Evolutionary conservation across 2,888 invertebrate species (phyloP), one percentile per base, ranked within the genome.

Genomic region (Oxyteleia sp.): DNA sequence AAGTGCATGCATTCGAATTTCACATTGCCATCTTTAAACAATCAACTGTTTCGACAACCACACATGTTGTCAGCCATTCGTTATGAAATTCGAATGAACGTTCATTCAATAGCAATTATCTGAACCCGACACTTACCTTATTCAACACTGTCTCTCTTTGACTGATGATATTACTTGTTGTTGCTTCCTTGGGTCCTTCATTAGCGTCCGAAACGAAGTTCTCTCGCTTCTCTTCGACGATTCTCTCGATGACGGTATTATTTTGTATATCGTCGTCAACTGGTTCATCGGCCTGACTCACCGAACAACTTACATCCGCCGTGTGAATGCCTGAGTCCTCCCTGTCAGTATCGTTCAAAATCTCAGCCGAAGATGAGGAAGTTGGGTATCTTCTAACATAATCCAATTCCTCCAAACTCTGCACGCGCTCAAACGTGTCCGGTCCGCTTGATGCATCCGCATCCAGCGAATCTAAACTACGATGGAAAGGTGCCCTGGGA

Each of bases 271-370:
- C 93, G 55, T 93, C 93, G 69, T 96, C 96, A 64, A 95, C 95
- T 16, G 96, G 95, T 87, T 96, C 96, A 91, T 96, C 96, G 55
- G 96, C 96, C 88, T 96, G 96, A 88, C 95, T 95, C 18, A 95
- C 95, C 29, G 95, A 96, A 88, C 96, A 96, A 16, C 96, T 96
- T 69, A 96, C 97, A 90, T 96, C 96, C 1, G 97, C 96, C 4
- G 96, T 96, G 87, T 97, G 97, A 83, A 96, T 96, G 1, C 96
- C 96, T 84, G 96, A 96, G 90, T 97, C 97, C 93, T 97, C 97
- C 43, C 96, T 95, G 92, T 96, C 96, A 47, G 95, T 96, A 86
- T 96, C 94, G 53, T 95, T 95, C 85, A 95, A 94, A 90, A 96
- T 94, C 87, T 96, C 96, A n/a, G 94, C 93, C 3, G 94, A 94